Evolutionary conservation across 2,113 vertebrate genomes (phyloP), one percentile per base, ranked within the genome.

Genomic region (Cheirogaleus medius): DNA sequence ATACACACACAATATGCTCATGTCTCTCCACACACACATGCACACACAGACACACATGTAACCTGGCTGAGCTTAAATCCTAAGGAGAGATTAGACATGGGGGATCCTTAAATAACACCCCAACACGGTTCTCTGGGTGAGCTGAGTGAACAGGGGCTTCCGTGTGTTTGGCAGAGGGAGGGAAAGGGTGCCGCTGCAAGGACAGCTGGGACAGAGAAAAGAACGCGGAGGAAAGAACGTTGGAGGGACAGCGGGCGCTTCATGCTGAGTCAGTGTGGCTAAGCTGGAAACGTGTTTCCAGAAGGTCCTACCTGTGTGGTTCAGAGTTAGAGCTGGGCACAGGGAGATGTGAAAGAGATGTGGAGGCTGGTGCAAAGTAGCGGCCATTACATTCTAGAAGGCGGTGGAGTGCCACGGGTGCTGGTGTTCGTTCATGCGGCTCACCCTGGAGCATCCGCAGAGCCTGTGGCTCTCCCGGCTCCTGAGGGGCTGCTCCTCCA

Each of bases 351-450:
- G 29, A 52, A 17, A 71, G 25, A 32, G 14, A 58, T 5, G 21
- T 29, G 3, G 39, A 47, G 76, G 56, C 15, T 86, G 58, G 18
- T 85, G 4, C 20, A 47, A 66, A 44, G 54, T 77, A 60, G n/a
- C 54, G 23, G 44, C 14, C 5, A 2, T 14, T 7, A 13, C 20
- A 6, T n/a, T 58, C 37, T 34, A 37, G 56, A 78, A 0, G 15
- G 27, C 12, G 3, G 2, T 52, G 6, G 2, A 20, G 1, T 56
- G 58, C 2, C 5, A 52, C 12, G 8, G 58, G 15, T 39, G 6
- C 18, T 17, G 1, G 37, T 56, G 58, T 20, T 32, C 6, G 20
- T 25, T 0, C 15, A 1, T 12, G 47, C 15, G 13, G 25, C 54
- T 92, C 1, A 34, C 6, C n/a, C 14, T 4, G 8, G 42, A n/a